These are phyloP conservation scores for Phyllotis vaccarum DNA, from an alignment of 2,797 vertebrate species.

Conservation along the genomic window DNA sequence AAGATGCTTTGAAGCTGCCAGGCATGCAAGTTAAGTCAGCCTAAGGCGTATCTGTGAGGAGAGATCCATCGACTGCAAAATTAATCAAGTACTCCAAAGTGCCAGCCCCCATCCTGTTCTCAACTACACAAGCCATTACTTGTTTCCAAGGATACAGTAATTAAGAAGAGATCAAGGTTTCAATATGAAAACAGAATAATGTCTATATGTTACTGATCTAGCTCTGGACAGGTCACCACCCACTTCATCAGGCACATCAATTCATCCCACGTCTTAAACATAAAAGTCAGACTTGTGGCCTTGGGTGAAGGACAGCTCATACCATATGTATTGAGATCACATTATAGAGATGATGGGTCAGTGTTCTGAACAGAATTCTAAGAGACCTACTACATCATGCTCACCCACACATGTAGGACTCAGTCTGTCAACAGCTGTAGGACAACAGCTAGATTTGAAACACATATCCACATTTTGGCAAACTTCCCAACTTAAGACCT, in stretches of 20 bases:
- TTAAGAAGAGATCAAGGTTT: constrained; percentile 3
- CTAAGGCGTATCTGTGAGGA: not conserved
- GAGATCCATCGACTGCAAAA: constrained; percentile 12
- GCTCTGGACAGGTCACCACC: not conserved
- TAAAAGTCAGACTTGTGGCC: not conserved
- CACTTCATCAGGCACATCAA: not conserved
- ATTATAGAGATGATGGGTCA: not conserved
- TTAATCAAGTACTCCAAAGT: constrained; percentile 40
- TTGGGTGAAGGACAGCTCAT: not conserved
- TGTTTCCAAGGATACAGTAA: not conserved
- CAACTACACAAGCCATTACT: not conserved
- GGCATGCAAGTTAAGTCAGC: not conserved
- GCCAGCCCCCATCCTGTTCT: not conserved
- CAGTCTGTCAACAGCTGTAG: too few species aligned
- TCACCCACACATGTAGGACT: not conserved
- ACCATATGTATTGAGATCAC: not conserved
- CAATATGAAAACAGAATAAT: not conserved
- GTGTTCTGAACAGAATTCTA: not conserved
- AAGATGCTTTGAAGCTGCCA: not conserved
- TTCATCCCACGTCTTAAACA: not conserved
- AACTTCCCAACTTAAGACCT: not conserved
- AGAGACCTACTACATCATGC: not conserved
- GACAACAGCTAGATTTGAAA: not conserved
- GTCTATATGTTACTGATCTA: not conserved
- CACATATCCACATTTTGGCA: not conserved